Conservation (phyloP, 2,113 vertebrate species). For the Forbesichthys agassizii region DNA sequence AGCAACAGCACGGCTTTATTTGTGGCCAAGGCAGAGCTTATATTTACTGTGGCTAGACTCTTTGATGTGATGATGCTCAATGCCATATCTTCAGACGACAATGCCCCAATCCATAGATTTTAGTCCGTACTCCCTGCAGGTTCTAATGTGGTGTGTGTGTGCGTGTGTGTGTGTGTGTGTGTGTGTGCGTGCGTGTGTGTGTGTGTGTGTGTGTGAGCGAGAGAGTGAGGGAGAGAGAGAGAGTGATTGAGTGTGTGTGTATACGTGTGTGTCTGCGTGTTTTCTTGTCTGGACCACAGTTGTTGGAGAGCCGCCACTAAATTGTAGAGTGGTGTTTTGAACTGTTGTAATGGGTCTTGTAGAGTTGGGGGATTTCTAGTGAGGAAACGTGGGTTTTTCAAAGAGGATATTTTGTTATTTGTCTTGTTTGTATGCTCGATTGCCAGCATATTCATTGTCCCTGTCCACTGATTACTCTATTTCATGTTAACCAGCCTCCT, state of each 20-base stretch:
- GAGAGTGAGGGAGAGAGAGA: background rate
- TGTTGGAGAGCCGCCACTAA: slow-evolving; percentile 58
- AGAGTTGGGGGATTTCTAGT: slow-evolving; percentile 58
- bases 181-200: background rate
- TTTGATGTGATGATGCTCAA: slow-evolving; percentile 7
- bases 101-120: slow-evolving; percentile 47
- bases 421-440: slow-evolving; percentile 43
- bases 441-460: background rate
- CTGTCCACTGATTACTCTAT: background rate
- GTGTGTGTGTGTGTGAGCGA: background rate
- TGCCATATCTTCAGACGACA: slow-evolving; percentile 47
- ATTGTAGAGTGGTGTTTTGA: slow-evolving; percentile 66
- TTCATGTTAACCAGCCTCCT: slow-evolving; percentile 29
- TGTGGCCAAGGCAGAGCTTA: slow-evolving; percentile 19
- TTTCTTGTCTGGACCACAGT: slow-evolving; percentile 71
- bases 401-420: slow-evolving; percentile 52
- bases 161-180: background rate
- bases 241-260: no score
- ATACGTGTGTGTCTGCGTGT: slow-evolving; percentile 32
- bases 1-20: slow-evolving; percentile 39
- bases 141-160: slow-evolving; percentile 44
- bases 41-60: slow-evolving; percentile 5
- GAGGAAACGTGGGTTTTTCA: slow-evolving; percentile 51
- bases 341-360: slow-evolving; percentile 60
- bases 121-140: slow-evolving; percentile 63